These are phyloP conservation scores for Cyphomyrus plagiostoma DNA, from an alignment of 2,113 vertebrate genomes.

Conservation along the genomic window DNA sequence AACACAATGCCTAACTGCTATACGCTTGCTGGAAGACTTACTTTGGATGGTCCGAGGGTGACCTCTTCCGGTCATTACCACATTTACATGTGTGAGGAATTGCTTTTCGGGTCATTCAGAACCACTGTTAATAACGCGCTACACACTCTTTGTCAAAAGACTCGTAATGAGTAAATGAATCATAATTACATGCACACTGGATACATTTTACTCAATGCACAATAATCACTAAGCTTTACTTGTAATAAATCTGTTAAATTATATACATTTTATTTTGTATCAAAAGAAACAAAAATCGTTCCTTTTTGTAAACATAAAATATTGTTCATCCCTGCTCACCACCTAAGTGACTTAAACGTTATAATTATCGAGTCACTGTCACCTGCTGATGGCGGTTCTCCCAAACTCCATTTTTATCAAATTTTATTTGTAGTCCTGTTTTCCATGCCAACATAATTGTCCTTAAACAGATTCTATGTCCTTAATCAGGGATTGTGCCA, in stretches of 20 bases:
- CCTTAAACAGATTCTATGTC: no score
- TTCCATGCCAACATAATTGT: no score
- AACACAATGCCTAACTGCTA: constrained; percentile 49
- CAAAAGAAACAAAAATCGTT: neutral
- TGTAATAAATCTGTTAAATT: neutral
- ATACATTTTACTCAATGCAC: neutral
- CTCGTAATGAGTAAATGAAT: neutral
- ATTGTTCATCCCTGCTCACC: neutral
- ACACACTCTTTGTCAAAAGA: neutral
- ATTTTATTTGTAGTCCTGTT: neutral
- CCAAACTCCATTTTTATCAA: neutral
- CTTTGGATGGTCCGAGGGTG: constrained; percentile 24
- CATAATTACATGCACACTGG: neutral
- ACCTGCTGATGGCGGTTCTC: neutral
- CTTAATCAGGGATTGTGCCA: no score
- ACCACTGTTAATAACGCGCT: neutral
- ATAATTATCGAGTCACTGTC: neutral
- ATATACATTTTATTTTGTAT: neutral
- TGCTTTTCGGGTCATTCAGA: neutral
- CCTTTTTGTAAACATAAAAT: neutral
- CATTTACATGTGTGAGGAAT: neutral
- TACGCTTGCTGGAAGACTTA: neutral
- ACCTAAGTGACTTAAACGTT: neutral
- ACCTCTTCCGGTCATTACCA: constrained; percentile 34
- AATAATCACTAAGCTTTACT: neutral